Evolutionary conservation across 2,888 invertebrate genomes (phyloP).

Genomic region (Malthinus flaveolus): DNA sequence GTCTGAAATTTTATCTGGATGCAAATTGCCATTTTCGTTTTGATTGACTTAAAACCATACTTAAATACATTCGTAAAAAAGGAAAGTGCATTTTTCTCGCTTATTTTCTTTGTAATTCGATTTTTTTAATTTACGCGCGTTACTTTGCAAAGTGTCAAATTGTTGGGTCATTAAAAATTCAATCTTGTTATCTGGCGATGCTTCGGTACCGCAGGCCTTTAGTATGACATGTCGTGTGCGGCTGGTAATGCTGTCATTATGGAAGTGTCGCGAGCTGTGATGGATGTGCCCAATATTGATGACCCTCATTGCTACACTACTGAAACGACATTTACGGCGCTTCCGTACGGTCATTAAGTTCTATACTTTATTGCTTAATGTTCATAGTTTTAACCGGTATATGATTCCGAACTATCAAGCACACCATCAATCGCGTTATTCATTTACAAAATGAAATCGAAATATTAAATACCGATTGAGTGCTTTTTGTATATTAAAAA

Average conservation of each 20-base stretch:
- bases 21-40: constrained; percentile 27
- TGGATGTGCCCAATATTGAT: constrained; percentile 52
- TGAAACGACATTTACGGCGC: constrained; percentile 34
- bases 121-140: constrained; percentile 6
- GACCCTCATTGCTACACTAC: constrained; percentile 36
- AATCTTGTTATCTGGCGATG: constrained; percentile 45
- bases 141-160: constrained; percentile 27
- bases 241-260: constrained; percentile 52
- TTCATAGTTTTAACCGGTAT: constrained; percentile 21
- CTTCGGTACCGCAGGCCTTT: constrained; percentile 33
- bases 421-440: background rate
- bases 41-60: constrained; percentile 27
- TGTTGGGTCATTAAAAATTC: constrained; percentile 49
- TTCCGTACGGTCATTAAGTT: constrained; percentile 34
- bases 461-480: no score
- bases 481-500: no score
- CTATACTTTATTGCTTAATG: constrained; percentile 33
- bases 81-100: constrained; percentile 19
- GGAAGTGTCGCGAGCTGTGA: constrained; percentile 49
- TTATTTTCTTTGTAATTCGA: constrained; percentile 8
- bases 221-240: constrained; percentile 50
- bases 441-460: background rate
- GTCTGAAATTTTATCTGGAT: constrained; percentile 34
- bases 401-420: constrained; percentile 1
- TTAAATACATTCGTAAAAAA: constrained; percentile 18